These are phyloP conservation scores for Phenganax subtilis DNA, from an alignment of 92 coral and sea anemone genomes.

Conservation along the genomic window DNA sequence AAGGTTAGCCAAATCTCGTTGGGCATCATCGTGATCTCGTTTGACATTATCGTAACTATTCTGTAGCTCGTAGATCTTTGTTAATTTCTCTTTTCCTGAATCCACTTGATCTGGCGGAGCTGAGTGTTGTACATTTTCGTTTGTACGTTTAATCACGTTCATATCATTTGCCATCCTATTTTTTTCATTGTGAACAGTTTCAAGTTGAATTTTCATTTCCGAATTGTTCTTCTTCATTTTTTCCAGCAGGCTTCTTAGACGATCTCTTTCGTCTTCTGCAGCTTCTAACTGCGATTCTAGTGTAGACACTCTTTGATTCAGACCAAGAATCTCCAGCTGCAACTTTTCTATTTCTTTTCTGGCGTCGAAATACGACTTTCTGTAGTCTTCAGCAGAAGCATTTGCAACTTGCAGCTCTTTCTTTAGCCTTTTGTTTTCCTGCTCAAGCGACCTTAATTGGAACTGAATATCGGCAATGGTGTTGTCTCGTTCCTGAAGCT, in stretches of 20 bases:
- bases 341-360: slow-evolving; percentile 77
- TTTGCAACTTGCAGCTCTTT: slow-evolving; percentile 62
- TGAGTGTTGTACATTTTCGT: slow-evolving; percentile 31
- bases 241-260: slow-evolving; percentile 65
- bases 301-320: slow-evolving; percentile 65
- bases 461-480: slow-evolving; percentile 64
- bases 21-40: slow-evolving; percentile 61
- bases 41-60: slow-evolving; percentile 67
- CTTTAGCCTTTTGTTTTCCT: slow-evolving; percentile 74
- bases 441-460: slow-evolving; percentile 59
- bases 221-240: slow-evolving; percentile 67
- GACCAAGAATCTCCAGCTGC: slow-evolving; percentile 69
- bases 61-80: slow-evolving; percentile 72
- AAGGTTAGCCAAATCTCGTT: slow-evolving; percentile 63
- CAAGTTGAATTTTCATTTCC: slow-evolving; percentile 76
- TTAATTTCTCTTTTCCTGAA: slow-evolving; percentile 61
- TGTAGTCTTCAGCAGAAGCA: slow-evolving; percentile 67
- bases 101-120: slow-evolving; percentile 41
- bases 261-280: slow-evolving; percentile 72
- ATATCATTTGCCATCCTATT: slow-evolving; percentile 68
- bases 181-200: slow-evolving; percentile 78
- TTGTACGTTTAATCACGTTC: slow-evolving; percentile 38
- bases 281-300: slow-evolving; percentile 72
- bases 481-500: slow-evolving; percentile 68
- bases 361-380: slow-evolving; percentile 58